Evolutionary conservation across 2,797 vertebrate genomes (phyloP), one percentile per base, ranked within the genome.

Genomic region (Prunella strophiata): DNA sequence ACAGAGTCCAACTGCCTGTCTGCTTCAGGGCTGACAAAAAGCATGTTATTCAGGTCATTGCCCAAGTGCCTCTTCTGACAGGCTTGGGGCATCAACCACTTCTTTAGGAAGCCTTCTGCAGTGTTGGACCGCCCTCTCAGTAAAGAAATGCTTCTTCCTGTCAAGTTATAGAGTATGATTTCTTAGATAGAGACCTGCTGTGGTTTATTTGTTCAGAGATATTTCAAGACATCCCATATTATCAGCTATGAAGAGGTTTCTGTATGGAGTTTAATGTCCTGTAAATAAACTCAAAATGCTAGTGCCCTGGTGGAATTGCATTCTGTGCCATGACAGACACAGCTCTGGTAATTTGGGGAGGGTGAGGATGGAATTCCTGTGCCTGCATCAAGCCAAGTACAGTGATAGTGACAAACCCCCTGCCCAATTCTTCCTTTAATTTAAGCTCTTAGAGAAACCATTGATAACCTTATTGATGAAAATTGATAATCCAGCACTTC

Each of bases 81-180:
- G 67, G 5, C 27, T 5, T 71, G 54, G n/a, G n/a, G 7, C 54
- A 55, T 55, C 0, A 1, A 4, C 13, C 13, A 7, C 11, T 30
- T 75, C 12, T 78, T 27, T 13, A 32, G 26, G 58, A 92, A 88
- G 32, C n/a, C 23, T 62, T 2, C 40, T 66, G 9, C 18, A 13
- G 22, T 62, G 43, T 50, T 43, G 52, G 51, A 30, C 16, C 52
- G 57, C 26, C 8, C 17, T 66, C 34, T 65, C 16, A 10, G 20
- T 45, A 67, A 54, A 74, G 26, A 67, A 75, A 10, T 18, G 21
- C 7, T 51, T 76, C 19, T 47, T 48, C 4, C 11, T 68, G 21
- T 55, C 23, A 9, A 51, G 16, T 68, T 16, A 36, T 0, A 36
- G 66, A 48, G 4, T 48, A 12, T 36, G 16, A 34, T 30, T 65